phyloP scores from a whole-genome alignment of 2,888 invertebrate species.

The Calameuta filiformis region DNA sequence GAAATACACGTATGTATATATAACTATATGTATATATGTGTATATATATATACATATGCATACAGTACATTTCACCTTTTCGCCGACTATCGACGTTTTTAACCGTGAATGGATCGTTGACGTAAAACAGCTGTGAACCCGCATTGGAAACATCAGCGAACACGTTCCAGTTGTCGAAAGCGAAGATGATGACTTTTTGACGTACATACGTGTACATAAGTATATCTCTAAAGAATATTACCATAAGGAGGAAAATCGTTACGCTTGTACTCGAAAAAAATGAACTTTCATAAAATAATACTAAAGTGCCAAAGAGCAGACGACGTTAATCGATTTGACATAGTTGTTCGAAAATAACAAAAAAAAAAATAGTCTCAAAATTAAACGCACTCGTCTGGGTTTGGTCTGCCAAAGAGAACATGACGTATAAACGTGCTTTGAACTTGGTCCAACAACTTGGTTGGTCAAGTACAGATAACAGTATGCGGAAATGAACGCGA shows the following conservation, averaged over 20 bases:
- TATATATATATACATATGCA: too few species aligned
- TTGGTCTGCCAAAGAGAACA: not conserved
- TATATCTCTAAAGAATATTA: not conserved
- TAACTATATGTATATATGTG: too few species aligned
- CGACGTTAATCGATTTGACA: not conserved
- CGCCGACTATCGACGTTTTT: not conserved
- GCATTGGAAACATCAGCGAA: not conserved
- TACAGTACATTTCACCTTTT: not conserved
- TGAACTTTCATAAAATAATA: not conserved
- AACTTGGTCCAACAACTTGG: not conserved
- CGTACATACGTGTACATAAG: not conserved
- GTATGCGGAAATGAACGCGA: not conserved
- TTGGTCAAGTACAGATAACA: not conserved
- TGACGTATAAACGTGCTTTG: not conserved
- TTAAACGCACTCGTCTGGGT: slow-evolving; percentile 1
- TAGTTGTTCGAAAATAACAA: not conserved
- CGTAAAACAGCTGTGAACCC: not conserved
- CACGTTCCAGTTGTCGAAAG: not conserved
- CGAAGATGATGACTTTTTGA: not conserved
- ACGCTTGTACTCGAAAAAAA: not conserved
- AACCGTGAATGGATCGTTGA: not conserved
- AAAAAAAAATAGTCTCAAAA: not conserved
- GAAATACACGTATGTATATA: not conserved
- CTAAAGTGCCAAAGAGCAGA: not conserved
- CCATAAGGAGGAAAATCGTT: not conserved